A percentile compares a stretch with the other conserved stretches of the same genome.
phyloP scores from a whole-genome alignment of 2,797 vertebrate genomes.

The Lepidocolaptes lacrymiger region DNA sequence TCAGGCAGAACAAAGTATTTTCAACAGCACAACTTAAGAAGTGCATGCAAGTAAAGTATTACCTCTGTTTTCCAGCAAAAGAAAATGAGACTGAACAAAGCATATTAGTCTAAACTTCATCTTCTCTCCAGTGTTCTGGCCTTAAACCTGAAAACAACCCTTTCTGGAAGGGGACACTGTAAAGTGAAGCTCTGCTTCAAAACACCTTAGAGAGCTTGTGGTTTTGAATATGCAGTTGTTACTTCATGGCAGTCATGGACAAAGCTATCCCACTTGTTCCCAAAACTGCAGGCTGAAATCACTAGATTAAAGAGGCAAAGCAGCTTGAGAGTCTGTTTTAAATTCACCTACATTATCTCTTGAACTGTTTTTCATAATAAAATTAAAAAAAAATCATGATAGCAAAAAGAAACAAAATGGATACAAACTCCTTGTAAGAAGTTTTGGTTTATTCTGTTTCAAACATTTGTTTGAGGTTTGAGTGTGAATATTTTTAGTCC shows the following conservation, averaged over 20 bases:
- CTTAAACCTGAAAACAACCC: background rate
- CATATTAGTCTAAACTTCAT: background rate
- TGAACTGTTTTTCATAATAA: background rate
- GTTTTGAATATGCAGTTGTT: background rate
- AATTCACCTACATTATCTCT: background rate
- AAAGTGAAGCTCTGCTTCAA: background rate
- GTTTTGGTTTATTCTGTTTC: background rate
- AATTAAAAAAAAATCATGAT: background rate
- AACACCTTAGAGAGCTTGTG: accelerated
- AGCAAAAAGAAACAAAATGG: background rate
- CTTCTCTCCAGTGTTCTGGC: background rate
- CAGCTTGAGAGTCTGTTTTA: background rate
- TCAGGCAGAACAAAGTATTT: background rate
- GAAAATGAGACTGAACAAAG: background rate
- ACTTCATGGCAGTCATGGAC: background rate
- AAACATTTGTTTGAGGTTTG: background rate
- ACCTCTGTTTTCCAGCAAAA: background rate
- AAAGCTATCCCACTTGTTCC: background rate
- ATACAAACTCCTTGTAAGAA: background rate
- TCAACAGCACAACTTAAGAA: background rate
- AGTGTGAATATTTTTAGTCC: background rate
- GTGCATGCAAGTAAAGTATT: background rate
- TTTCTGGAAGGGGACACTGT: background rate
- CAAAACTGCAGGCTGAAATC: background rate
- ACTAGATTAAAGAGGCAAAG: background rate